phyloP scores from a whole-genome alignment of 1,140 invertebrate species.

The Luehdorfia chinensis region DNA sequence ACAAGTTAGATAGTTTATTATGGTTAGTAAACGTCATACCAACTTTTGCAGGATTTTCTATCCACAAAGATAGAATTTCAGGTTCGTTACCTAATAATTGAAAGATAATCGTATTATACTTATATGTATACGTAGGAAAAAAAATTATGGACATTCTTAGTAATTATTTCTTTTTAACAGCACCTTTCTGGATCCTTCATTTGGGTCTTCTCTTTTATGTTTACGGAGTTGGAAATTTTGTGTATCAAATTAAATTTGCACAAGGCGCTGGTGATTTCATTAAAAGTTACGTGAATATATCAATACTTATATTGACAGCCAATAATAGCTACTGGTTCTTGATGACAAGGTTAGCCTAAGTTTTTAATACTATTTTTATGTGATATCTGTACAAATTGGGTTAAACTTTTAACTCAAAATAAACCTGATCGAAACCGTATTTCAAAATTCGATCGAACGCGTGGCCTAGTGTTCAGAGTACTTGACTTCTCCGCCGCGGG shows the following conservation, averaged over 20 bases:
- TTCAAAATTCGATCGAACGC: too few relatives aligned
- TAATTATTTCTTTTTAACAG: constrained; percentile 22
- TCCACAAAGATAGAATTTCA: constrained; percentile 19
- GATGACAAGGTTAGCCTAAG: constrained; percentile 35
- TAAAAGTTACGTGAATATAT: constrained; percentile 47
- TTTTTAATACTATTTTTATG: too few relatives aligned
- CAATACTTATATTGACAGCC: constrained; percentile 31
- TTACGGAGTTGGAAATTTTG: constrained; percentile 39
- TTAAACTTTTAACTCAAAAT: not conserved
- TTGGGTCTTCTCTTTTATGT: constrained; percentile 41
- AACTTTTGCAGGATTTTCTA: constrained; percentile 37
- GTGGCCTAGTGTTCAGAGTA: too few relatives aligned
- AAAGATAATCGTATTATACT: too few relatives aligned
- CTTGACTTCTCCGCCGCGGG: too few relatives aligned
- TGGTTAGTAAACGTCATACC: constrained; percentile 48
- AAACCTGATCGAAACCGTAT: not conserved
- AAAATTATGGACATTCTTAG: not conserved
- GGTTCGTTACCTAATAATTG: too few relatives aligned
- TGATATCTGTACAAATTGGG: too few relatives aligned
- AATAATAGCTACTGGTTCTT: constrained; percentile 54
- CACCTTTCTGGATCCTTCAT: constrained; percentile 48
- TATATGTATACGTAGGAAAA: too few relatives aligned
- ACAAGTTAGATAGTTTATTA: constrained; percentile 39
- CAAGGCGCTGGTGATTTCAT: constrained; percentile 37
- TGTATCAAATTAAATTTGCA: constrained; percentile 40